phyloP scores from a whole-genome alignment of 1,140 invertebrate species.

The Odontomachus brunneus region DNA sequence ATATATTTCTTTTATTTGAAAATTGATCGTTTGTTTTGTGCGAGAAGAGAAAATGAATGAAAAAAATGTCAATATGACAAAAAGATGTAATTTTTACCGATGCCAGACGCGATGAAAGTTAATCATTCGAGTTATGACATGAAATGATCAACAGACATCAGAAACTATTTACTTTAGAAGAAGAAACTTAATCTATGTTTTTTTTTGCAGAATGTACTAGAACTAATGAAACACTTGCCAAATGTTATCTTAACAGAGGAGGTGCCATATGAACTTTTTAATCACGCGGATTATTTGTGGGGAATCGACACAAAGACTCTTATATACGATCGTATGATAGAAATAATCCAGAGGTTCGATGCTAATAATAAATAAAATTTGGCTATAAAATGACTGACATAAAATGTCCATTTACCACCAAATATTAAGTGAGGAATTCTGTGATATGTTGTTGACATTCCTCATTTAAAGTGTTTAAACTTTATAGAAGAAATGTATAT shows the following conservation, averaged over 20 bases:
- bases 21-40: neutral
- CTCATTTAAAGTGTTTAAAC: too few species aligned
- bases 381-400: neutral
- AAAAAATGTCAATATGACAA: neutral
- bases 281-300: constrained; percentile 81
- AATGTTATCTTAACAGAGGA: constrained; percentile 70
- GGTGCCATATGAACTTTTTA: constrained; percentile 76
- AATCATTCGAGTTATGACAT: too few species aligned
- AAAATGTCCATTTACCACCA: too few species aligned
- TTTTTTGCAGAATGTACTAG: constrained; percentile 68
- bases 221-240: constrained; percentile 66
- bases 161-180: neutral
- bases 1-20: constrained; percentile 9
- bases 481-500: too few species aligned
- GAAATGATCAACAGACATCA: too few species aligned
- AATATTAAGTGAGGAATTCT: too few species aligned
- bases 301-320: constrained; percentile 75
- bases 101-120: neutral
- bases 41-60: neutral
- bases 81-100: neutral
- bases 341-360: constrained; percentile 57
- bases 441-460: too few species aligned
- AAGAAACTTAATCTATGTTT: constrained; percentile 75
- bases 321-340: constrained; percentile 73
- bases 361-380: neutral